A percentile compares a stretch with the other conserved stretches of the same genome.
Conservation (phyloP, 2,797 vertebrate species). For the Selene dorsalis region DNA sequence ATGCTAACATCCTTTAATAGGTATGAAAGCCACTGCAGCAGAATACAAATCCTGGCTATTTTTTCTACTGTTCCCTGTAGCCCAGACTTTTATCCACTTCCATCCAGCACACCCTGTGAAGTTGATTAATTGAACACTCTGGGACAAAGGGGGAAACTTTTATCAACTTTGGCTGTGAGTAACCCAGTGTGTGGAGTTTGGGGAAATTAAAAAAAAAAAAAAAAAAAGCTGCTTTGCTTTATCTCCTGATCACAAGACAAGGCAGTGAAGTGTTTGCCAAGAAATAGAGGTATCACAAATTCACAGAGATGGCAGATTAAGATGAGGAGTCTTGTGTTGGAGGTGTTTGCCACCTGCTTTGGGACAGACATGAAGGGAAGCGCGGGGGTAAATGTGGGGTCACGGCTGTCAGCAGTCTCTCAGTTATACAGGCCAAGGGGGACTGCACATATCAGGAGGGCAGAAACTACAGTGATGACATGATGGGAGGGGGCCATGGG, state of each 20-base stretch:
- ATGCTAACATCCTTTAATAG: conserved; percentile 76
- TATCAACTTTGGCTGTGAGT: conserved; percentile 61
- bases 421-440: conserved; percentile 66
- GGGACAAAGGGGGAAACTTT: conserved; percentile 73
- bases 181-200: conserved; percentile 44
- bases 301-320: conserved; percentile 22
- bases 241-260: conserved; percentile 49
- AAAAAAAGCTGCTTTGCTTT: conserved; percentile 49
- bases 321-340: conserved; percentile 19
- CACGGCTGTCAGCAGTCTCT: conserved; percentile 78
- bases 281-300: conserved; percentile 45
- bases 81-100: conserved; percentile 76
- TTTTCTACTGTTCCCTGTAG: conserved; percentile 57
- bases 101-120: conserved; percentile 69
- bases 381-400: conserved; percentile 74
- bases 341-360: conserved; percentile 76
- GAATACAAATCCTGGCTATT: conserved; percentile 76
- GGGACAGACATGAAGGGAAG: conserved; percentile 57
- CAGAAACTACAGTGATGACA: conserved; percentile 66
- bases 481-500: conserved; percentile 60
- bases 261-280: conserved; percentile 48
- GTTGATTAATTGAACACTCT: conserved; percentile 78
- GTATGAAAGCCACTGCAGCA: conserved; percentile 66
- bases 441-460: conserved; percentile 66
- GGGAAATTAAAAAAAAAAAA: conserved; percentile 49